Conservation (phyloP, 2,113 vertebrate genomes). For the Himantopus leucocephalus region DNA sequence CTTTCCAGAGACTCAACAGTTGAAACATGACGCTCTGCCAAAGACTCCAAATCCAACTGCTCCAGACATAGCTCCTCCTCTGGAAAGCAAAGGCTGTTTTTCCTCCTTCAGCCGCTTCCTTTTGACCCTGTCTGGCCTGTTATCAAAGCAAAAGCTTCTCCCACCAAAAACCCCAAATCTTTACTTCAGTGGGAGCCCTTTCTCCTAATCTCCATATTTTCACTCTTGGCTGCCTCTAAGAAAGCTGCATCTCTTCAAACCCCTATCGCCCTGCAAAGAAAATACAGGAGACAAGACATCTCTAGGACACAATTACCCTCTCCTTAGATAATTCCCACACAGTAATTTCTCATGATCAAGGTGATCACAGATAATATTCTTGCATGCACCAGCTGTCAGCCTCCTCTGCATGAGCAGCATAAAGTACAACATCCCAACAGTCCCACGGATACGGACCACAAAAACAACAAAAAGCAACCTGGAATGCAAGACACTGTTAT, state of each 20-base stretch:
- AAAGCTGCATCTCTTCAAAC: conserved; percentile 5
- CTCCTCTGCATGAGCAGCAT: not conserved
- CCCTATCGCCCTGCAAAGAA: not conserved
- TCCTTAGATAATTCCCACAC: not conserved
- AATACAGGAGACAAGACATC: not conserved
- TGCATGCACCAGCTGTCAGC: not conserved
- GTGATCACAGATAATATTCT: not conserved
- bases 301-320: not conserved
- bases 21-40: not conserved
- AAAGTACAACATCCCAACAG: not conserved
- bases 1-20: not conserved
- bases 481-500: not conserved
- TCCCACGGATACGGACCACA: accelerated
- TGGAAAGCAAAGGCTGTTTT: not conserved
- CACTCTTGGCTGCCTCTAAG: not conserved
- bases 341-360: not conserved
- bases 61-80: not conserved
- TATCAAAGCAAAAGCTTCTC: conserved; percentile 34
- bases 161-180: not conserved
- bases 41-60: not conserved
- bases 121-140: not conserved
- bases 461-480: not conserved
- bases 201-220: not conserved
- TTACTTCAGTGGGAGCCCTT: not conserved
- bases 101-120: not conserved